Percentiles rank a stretch among this genome's conserved stretches.
phyloP scores from a whole-genome alignment of 2,113 vertebrate species.

The Empidonax alnorum region DNA sequence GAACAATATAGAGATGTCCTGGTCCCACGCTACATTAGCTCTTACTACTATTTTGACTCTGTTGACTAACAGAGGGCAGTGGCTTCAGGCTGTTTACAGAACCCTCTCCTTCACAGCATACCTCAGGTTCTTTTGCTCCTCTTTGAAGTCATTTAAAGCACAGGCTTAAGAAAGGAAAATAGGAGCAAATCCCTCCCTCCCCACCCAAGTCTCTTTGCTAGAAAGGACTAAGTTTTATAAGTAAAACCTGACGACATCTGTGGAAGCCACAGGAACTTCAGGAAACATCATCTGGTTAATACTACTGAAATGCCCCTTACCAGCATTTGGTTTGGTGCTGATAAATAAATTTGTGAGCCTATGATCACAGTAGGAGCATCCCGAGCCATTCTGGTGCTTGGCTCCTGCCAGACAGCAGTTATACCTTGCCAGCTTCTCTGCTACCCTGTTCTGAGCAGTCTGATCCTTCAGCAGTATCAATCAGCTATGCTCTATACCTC shows the following conservation, averaged over 20 bases:
- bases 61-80: not conserved
- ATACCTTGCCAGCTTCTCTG: not conserved
- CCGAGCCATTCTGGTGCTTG: accelerated
- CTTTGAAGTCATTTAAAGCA: not conserved
- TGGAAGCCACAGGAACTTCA: not conserved
- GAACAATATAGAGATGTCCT: not conserved
- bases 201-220: not conserved
- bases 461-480: not conserved
- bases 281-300: not conserved
- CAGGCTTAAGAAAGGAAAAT: not conserved
- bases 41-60: not conserved
- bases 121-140: not conserved
- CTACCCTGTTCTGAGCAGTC: not conserved
- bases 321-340: not conserved
- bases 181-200: not conserved
- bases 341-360: not conserved
- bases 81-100: not conserved
- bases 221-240: not conserved
- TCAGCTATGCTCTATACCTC: not conserved
- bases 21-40: accelerated
- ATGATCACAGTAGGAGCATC: accelerated
- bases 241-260: not conserved
- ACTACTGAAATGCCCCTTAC: not conserved
- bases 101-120: not conserved
- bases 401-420: not conserved